Conservation (phyloP, 2,113 vertebrate species). For the Telmatochromis sp. region DNA sequence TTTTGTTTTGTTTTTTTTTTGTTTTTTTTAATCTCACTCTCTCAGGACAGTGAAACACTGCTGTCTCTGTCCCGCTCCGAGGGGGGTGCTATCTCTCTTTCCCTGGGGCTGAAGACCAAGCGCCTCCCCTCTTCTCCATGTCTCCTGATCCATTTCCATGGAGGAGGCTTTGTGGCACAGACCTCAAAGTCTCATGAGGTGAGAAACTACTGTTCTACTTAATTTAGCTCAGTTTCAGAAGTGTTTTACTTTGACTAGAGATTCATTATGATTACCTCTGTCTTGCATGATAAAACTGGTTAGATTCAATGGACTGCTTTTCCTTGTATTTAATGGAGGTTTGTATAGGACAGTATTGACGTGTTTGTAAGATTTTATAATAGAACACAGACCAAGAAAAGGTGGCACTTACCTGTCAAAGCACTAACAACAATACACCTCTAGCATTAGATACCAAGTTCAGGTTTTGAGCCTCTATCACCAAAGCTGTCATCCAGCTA, state of each 20-base stretch:
- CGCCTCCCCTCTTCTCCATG: constrained; percentile 69
- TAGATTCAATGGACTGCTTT: neutral
- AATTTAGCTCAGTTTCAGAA: neutral
- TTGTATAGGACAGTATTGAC: neutral
- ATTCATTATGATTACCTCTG: neutral
- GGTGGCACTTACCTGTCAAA: neutral
- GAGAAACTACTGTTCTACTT: neutral
- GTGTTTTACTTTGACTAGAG: neutral
- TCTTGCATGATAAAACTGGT: neutral
- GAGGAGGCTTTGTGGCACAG: constrained; percentile 89
- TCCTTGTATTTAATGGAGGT: neutral
- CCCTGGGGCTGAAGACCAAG: constrained; percentile 72
- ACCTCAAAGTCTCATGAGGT: constrained; percentile 90
- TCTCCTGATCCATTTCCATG: constrained; percentile 83
- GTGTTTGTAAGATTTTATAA: neutral
- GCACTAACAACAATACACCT: neutral
- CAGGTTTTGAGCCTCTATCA: neutral
- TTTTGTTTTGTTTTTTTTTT: rapidly evolving
- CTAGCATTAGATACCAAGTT: neutral
- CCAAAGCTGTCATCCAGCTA: neutral
- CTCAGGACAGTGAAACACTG: constrained; percentile 80
- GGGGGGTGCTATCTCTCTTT: constrained; percentile 70
- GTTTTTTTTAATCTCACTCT: neutral
- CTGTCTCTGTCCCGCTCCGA: constrained; percentile 72
- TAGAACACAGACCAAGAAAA: neutral